phyloP scores from a whole-genome alignment of 2,888 invertebrate species.

The Eristalinus sepulchralis region DNA sequence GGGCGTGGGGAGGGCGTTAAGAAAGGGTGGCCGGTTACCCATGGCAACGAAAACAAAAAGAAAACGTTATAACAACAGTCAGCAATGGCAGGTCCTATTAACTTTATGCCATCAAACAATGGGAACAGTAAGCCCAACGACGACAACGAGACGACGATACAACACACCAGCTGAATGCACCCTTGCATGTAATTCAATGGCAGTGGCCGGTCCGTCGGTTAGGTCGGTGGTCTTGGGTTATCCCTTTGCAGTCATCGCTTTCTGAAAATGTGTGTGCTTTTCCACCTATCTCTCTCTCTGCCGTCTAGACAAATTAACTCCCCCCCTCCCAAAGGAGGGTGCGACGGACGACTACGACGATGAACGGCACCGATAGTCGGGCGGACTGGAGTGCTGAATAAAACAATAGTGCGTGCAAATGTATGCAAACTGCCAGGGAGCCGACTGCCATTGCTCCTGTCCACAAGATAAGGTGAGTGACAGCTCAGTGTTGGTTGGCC shows the following conservation, averaged over 20 bases:
- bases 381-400: background rate
- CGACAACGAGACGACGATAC: conserved; percentile 4
- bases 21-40: conserved; percentile 27
- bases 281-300: conserved; percentile 18
- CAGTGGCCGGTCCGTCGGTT: conserved; percentile 40
- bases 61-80: background rate
- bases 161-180: conserved; percentile 51
- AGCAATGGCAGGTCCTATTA: conserved; percentile 35
- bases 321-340: conserved; percentile 20
- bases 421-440: conserved; percentile 37
- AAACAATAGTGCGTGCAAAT: conserved; percentile 69
- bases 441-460: conserved; percentile 19
- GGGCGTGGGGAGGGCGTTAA: background rate
- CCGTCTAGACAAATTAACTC: conserved; percentile 66
- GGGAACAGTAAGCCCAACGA: conserved; percentile 27
- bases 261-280: conserved; percentile 19
- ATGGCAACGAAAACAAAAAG: conserved; percentile 21
- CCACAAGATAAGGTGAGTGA: conserved; percentile 60
- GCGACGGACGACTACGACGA: background rate
- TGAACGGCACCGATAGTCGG: background rate
- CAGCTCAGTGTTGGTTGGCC: conserved; percentile 49
- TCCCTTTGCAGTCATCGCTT: conserved; percentile 19
- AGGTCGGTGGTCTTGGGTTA: conserved; percentile 30
- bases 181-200: conserved; percentile 68
- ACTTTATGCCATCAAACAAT: conserved; percentile 57